Conservation (phyloP, 2,113 vertebrate species). For the Rhea pennata region DNA sequence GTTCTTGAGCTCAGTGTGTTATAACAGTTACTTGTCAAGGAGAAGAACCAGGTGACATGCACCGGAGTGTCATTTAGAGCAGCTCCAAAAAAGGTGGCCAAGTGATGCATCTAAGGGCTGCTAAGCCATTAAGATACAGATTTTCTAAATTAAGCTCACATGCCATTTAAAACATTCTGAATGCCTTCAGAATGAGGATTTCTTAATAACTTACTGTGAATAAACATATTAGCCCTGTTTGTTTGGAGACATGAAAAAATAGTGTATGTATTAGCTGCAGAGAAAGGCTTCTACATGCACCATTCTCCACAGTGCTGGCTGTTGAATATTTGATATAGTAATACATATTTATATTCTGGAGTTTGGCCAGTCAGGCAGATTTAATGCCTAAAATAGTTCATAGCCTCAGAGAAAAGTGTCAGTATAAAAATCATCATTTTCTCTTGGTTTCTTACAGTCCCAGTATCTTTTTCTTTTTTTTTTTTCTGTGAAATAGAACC, state of each 20-base stretch:
- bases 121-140: neutral
- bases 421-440: constrained; percentile 45
- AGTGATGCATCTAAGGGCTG: neutral
- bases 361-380: constrained; percentile 17
- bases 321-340: constrained; percentile 42
- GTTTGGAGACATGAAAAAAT: neutral
- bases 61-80: neutral
- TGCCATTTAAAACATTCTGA: neutral
- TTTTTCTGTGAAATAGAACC: neutral
- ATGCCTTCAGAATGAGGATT: neutral
- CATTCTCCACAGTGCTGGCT: neutral
- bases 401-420: constrained; percentile 39
- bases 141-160: neutral
- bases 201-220: neutral
- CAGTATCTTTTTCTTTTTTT: neutral
- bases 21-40: neutral
- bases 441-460: neutral
- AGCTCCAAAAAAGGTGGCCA: neutral
- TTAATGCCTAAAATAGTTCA: constrained; percentile 48
- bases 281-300: neutral
- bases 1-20: neutral
- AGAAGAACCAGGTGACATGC: neutral
- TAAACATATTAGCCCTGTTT: neutral
- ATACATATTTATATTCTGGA: constrained; percentile 39
- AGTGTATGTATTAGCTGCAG: neutral